Base-by-base conservation (phyloP, 2,113 vertebrate genomes). In the Nesoenas mayeri region DNA sequence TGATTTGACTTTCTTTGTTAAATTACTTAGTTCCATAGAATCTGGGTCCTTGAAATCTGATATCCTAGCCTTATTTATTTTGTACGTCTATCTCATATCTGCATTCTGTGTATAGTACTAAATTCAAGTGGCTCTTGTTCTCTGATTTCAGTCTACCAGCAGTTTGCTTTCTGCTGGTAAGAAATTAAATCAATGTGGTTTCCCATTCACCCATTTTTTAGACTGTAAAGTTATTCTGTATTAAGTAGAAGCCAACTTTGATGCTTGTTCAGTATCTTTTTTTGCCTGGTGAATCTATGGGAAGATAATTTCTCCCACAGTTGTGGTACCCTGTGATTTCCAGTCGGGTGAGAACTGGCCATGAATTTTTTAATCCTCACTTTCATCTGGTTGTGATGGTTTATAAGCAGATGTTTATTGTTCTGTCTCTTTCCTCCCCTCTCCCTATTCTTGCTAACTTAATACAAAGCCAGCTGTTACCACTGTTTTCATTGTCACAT, bases 151-250 rank as follows among this genome's bases (percentile, higher is more conserved):
- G 6, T 91, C 87, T 94, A 51, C n/a, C 32, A 50, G 70, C 65
- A 2, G 1, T 47, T 90, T 95, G 89, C 62, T 88, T 88, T 96
- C 71, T 94, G 40, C 44, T 93, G 81, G 85, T 93, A 96, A 91
- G 42, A 94, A 89, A 92, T 93, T 62, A 96, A 85, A 94, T 85
- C 94, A 96, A 15, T 87, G 80, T 93, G 93, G 42, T 85, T 85
- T 77, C 25, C 42, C 34, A 34, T 6, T 92, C 61, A 71, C n/a
- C 25, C 44, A 34, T 87, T 72, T 89, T 91, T 93, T 28, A 82
- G 28, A 82, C 24, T 29, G 15, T 62, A 19, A 79, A 93, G 36
- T 89, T 82, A 47, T 18, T 79, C 48, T 48, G 1, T 79, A 24
- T 82, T 87, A 77, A 91, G 75, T 88, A 73, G 71, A 88, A 85